Conservation (phyloP, 2,113 vertebrate genomes). For the Dascyllus trimaculatus region DNA sequence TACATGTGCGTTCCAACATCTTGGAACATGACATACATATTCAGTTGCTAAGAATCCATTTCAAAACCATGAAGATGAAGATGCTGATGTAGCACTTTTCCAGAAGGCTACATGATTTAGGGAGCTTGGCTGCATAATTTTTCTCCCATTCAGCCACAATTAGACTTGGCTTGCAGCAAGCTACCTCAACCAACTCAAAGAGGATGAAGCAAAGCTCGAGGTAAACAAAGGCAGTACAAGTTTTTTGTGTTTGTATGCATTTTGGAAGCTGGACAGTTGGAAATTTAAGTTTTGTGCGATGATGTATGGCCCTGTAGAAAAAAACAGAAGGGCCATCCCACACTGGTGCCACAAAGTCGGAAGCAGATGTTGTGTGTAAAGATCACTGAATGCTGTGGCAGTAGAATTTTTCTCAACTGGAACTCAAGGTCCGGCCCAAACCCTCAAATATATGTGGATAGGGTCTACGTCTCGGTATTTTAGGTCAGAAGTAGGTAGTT, state of each 20-base stretch:
- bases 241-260: background rate
- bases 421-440: background rate
- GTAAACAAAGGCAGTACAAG: background rate
- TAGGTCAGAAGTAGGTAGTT: too few species aligned
- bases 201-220: background rate
- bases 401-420: background rate
- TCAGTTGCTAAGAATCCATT: too few species aligned
- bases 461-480: background rate
- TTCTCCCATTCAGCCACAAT: too few species aligned
- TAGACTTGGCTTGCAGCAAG: too few species aligned
- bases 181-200: background rate
- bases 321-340: background rate
- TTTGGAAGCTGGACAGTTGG: background rate
- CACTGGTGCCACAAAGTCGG: background rate
- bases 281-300: background rate
- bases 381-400: background rate
- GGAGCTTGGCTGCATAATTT: background rate
- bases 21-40: too few species aligned
- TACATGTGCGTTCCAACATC: too few species aligned
- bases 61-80: too few species aligned
- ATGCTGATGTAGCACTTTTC: background rate
- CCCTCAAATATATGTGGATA: background rate
- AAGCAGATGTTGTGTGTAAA: background rate
- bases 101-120: background rate
- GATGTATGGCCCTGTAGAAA: background rate